Evolutionary conservation across 2,888 invertebrate species (phyloP).

Genomic region (Dynastes tityus): DNA sequence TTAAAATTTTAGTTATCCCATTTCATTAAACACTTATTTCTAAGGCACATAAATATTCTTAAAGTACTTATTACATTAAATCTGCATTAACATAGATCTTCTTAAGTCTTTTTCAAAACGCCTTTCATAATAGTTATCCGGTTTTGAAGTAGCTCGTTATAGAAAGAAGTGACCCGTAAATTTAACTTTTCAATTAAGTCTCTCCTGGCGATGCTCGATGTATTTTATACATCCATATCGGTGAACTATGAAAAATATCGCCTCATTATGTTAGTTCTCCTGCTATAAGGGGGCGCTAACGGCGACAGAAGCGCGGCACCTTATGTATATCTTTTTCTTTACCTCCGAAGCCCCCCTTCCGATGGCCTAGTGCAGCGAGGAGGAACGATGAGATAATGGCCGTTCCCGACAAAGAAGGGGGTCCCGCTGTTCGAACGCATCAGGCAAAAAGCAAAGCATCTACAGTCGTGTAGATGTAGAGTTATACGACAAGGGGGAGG

Average conservation of each 20-base stretch:
- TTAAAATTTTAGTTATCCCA: too few species aligned
- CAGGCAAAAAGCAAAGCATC: conserved; percentile 18
- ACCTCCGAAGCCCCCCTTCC: conserved; percentile 1
- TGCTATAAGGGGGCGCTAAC: conserved; percentile 5
- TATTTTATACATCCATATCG: conserved; percentile 1
- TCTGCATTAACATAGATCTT: not conserved
- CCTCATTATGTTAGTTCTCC: conserved; percentile 30
- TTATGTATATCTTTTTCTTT: not conserved
- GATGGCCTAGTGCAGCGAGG: not conserved
- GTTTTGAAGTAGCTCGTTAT: conserved; percentile 28
- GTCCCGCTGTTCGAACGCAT: not conserved
- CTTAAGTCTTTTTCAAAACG: not conserved
- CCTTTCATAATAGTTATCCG: not conserved
- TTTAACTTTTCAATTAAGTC: conserved; percentile 36
- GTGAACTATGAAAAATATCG: conserved; percentile 34
- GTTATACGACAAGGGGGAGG: conserved; percentile 40
- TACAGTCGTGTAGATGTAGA: not conserved
- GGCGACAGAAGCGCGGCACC: conserved; percentile 16
- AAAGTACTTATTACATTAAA: not conserved
- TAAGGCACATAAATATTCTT: not conserved
- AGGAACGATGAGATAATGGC: conserved; percentile 36
- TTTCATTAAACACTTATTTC: too few species aligned
- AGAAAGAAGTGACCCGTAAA: conserved; percentile 25
- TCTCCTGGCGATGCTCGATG: not conserved
- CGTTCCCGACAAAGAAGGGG: conserved; percentile 50